Evolutionary conservation across 2,113 vertebrate genomes (phyloP).

Genomic region (Catagonus wagneri): DNA sequence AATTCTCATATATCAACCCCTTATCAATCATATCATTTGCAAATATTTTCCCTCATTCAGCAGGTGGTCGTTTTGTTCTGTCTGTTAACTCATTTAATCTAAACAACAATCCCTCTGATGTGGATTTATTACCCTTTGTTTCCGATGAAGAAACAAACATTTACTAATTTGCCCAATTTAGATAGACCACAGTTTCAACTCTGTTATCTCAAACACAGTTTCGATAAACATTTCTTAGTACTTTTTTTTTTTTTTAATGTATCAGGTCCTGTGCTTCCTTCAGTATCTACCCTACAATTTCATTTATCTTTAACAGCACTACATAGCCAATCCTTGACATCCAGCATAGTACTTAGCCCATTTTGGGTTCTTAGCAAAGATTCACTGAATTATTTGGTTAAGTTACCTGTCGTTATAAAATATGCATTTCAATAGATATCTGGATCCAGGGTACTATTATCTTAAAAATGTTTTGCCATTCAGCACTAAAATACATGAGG

Average conservation of each 20-base stretch:
- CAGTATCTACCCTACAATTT: rapidly evolving
- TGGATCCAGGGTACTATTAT: background rate
- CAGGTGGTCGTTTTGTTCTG: background rate
- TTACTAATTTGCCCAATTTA: background rate
- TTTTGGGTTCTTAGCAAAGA: background rate
- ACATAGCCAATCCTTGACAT: background rate
- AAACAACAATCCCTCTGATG: background rate
- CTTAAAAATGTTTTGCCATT: slow-evolving; percentile 10
- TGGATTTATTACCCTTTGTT: background rate
- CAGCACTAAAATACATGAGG: background rate
- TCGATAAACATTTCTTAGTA: background rate
- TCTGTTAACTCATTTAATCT: background rate
- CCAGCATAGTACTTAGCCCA: background rate
- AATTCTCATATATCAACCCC: background rate
- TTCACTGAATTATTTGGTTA: background rate
- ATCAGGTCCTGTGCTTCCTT: background rate
- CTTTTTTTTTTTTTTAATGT: background rate
- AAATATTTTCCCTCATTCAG: background rate
- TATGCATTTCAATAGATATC: background rate
- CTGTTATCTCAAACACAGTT: too few species aligned
- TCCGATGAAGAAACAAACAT: slow-evolving; percentile 43
- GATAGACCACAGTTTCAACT: background rate
- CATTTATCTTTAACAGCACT: background rate
- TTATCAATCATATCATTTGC: background rate
- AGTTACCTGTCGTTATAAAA: background rate